These are phyloP conservation scores for Lithobates sylvaticus DNA, from an alignment of 2,797 vertebrate species.

Conservation along the genomic window DNA sequence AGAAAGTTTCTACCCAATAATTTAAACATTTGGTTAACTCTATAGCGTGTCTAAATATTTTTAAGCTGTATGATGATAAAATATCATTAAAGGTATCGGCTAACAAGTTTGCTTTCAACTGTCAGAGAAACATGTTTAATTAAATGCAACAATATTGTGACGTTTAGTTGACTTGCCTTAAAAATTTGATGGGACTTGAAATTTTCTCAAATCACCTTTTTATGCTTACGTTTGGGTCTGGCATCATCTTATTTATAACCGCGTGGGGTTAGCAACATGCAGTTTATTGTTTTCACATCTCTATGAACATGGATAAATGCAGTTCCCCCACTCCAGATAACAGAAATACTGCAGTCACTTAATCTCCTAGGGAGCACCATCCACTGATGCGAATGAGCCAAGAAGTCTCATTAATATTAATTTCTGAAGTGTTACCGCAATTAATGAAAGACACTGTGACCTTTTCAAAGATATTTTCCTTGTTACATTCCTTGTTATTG, in stretches of 20 bases:
- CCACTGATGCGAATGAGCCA: constrained; percentile 67
- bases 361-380: constrained; percentile 63
- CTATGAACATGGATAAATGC: constrained; percentile 6
- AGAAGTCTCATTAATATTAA: constrained; percentile 68
- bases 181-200: background rate
- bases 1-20: too few relatives aligned
- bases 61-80: too few relatives aligned
- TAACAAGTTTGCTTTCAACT: too few relatives aligned
- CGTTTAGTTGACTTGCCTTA: background rate
- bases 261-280: background rate
- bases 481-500: constrained; percentile 66
- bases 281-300: constrained; percentile 6
- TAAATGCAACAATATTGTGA: too few relatives aligned
- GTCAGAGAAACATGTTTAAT: too few relatives aligned
- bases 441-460: constrained; percentile 71
- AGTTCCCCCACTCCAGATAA: constrained; percentile 54
- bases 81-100: too few relatives aligned
- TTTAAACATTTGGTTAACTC: too few relatives aligned
- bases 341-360: constrained; percentile 57
- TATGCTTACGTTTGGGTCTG: background rate
- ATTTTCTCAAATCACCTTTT: background rate
- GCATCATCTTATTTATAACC: background rate
- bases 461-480: constrained; percentile 69
- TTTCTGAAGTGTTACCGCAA: constrained; percentile 71
- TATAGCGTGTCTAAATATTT: too few relatives aligned